Base-by-base conservation (phyloP, 2,797 vertebrate genomes). In the Cynopterus sphinx region DNA sequence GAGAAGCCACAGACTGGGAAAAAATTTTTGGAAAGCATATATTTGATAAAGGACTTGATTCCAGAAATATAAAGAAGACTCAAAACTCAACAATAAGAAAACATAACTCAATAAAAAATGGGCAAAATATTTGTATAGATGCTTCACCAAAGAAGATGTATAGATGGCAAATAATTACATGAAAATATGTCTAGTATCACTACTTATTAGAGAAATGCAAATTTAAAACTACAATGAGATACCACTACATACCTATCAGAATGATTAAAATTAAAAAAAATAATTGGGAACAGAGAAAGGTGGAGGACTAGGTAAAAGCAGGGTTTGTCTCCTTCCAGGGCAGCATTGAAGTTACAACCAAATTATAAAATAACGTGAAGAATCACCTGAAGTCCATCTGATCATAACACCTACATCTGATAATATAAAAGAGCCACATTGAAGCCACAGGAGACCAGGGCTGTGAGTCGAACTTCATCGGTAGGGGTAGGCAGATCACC, bases 61-160 rank as follows among this genome's bases (percentile, higher is more conserved):
- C n/a, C 4, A 70, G 36, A 74, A 93, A 81, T 31, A 16, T 13
- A 59, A 91, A 70, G 39, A 87, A 79, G 67, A 36, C 41, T 84
- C 59, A 61, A 68, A 87, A 57, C 49, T 90, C 57, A 90, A 67
- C 59, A 94, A 59, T 73, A 83, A 70, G 31, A 61, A 94, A 63
- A 75, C 11, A 26, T 57, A 87, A 26, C 1, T 22, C 33, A 59
- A 28, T 33, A 65, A 49, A 78, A 71, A 87, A 53, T 41, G 21
- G 11, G 39, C 5, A 19, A 90, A 73, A 71, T 5, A 63, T 46
- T 70, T 83, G 61, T 57, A n/a, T 39, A 59, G 49, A 51, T 9
- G 57, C 31, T 87, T 82, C 67, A 31, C 21, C n/a, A 82, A 55
- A 83, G 68, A 82, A 83, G 21, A 78, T 73, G 31, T 31, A 16